Base-by-base conservation (phyloP, 2,113 vertebrate species). In the Pygoscelis adeliae region DNA sequence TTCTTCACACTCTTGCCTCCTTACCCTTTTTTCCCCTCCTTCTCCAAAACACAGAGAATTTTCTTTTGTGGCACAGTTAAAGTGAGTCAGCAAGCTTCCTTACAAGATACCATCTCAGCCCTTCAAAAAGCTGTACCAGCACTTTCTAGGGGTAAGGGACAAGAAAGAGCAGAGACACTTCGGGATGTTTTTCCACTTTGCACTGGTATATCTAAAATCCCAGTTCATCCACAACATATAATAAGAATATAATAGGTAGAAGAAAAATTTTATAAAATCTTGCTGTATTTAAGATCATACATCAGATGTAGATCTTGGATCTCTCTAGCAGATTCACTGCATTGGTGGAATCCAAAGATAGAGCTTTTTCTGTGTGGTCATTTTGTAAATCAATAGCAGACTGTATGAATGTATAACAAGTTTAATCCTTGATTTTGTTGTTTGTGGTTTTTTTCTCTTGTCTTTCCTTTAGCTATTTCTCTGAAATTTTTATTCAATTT, bases 11-110 rank as follows among this genome's bases (percentile, higher is more conserved):
- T 66, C 29, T 34, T 69, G 5, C 34, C 20, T 67, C 32, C 29
- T 82, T 58, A 47, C 4, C 4, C 1, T 26, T 83, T 50, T 12
- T 0, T 6, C 2, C 9, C 42, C 8, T 61, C 17, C 7, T 59
- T 29, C 6, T 65, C 25, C 10, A 20, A 74, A 83, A 56, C 4
- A 38, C 10, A 49, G 22, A 11, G 6, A 46, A 2, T 52, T 83
- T 70, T 92, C 13, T 95, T 91, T 46, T 29, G 8, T 40, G 27
- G 21, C 5, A 50, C 11, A 30, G 10, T 47, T 78, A 63, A 70
- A 78, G 6, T 29, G 34, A 66, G 22, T 63, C 44, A 42, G 8
- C 25, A 56, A 69, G 34, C 4, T 70, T 69, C 52, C 18, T 16
- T 36, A 2, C 6, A 61, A 72, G 3, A 30, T 53, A 56, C 26